These are phyloP conservation scores for Eulithis testata DNA, from an alignment of 2,888 invertebrate genomes.

Conservation along the genomic window DNA sequence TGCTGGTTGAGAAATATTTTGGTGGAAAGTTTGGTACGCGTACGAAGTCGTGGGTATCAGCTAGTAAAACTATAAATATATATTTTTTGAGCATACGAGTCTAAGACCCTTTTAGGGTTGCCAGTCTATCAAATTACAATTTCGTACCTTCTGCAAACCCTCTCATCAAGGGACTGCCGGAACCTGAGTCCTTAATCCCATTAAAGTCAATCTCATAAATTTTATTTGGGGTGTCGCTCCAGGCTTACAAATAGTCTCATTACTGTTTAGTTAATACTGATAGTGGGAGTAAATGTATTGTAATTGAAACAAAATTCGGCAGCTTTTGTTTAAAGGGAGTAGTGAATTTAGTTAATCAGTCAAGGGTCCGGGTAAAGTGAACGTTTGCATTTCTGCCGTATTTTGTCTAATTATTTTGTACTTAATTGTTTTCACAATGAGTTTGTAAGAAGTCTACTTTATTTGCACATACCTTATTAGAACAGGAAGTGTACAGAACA, in stretches of 20 bases:
- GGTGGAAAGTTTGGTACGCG: no score
- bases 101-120: background rate
- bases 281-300: slow-evolving; percentile 46
- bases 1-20: no score
- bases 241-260: slow-evolving; percentile 61
- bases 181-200: slow-evolving; percentile 40
- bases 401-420: background rate
- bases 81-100: no score
- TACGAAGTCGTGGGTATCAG: no score
- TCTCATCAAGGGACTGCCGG: slow-evolving; percentile 2
- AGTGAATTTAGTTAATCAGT: slow-evolving; percentile 15
- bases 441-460: no score
- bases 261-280: slow-evolving; percentile 57
- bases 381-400: background rate
- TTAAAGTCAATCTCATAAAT: slow-evolving; percentile 55
- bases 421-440: no score
- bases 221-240: slow-evolving; percentile 53
- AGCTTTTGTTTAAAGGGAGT: slow-evolving; percentile 24
- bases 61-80: no score
- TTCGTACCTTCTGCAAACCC: slow-evolving; percentile 13
- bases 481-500: no score
- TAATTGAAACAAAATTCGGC: slow-evolving; percentile 38
- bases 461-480: no score
- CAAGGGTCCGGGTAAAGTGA: background rate
- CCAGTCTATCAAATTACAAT: background rate